A percentile compares a stretch with the other conserved stretches of the same genome.
Evolutionary conservation across 1,140 invertebrate genomes (phyloP).

Genomic region (Polypedilum pembai): DNA sequence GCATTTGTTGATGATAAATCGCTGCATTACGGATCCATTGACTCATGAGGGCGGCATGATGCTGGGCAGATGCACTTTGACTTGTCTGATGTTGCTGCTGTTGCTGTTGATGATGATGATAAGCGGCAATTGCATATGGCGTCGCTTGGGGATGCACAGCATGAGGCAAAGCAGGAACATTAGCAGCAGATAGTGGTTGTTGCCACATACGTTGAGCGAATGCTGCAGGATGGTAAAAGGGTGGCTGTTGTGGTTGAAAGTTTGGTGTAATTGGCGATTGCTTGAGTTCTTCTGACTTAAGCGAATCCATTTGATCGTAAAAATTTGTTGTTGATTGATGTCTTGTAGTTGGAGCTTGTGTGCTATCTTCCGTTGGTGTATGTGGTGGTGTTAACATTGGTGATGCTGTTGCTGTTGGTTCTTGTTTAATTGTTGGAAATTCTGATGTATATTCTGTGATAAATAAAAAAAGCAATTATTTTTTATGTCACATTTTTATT

Average conservation of each 20-base stretch:
- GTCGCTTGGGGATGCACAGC: slow-evolving; percentile 34
- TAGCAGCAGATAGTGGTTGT: slow-evolving; percentile 29
- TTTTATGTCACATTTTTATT: neutral
- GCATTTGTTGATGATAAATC: slow-evolving; percentile 48
- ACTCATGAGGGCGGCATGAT: slow-evolving; percentile 55
- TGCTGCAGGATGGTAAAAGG: slow-evolving; percentile 35
- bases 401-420: slow-evolving; percentile 52
- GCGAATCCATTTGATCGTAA: slow-evolving; percentile 33
- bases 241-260: neutral
- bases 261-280: neutral
- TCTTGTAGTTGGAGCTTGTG: slow-evolving; percentile 40
- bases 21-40: slow-evolving; percentile 65
- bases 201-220: slow-evolving; percentile 32
- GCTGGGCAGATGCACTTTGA: slow-evolving; percentile 42
- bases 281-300: slow-evolving; percentile 16
- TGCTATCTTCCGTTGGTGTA: slow-evolving; percentile 55
- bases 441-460: slow-evolving; percentile 45
- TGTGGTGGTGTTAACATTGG: slow-evolving; percentile 62
- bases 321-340: slow-evolving; percentile 32
- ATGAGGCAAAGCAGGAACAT: slow-evolving; percentile 31
- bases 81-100: slow-evolving; percentile 31
- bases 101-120: slow-evolving; percentile 34
- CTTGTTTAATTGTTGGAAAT: slow-evolving; percentile 52
- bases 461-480: neutral
- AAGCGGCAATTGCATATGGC: slow-evolving; percentile 34